Conservation (phyloP, 35 echinoderm and acorn worm species). For the Ptychodera flava region DNA sequence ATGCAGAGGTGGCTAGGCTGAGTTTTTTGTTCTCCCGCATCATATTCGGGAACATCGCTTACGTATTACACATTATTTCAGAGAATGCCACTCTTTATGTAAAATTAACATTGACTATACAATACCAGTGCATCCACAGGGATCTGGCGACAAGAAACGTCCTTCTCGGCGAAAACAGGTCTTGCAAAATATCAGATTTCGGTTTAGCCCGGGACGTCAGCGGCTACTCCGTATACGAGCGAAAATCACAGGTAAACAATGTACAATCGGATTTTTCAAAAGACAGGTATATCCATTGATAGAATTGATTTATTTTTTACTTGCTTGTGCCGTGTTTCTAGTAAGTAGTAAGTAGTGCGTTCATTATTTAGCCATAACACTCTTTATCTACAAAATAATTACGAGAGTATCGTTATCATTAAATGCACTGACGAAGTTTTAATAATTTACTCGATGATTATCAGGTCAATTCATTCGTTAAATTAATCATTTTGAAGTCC, state of each 20-base stretch:
- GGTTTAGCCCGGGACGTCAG: slow-evolving; percentile 3
- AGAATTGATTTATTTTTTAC: neutral
- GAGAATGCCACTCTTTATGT: too few species aligned
- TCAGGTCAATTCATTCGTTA: neutral
- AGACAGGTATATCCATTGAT: neutral
- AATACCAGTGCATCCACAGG: neutral
- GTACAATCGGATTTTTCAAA: neutral
- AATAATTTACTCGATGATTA: neutral
- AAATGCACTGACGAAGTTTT: neutral
- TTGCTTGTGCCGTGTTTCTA: neutral
- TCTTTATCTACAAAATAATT: neutral
- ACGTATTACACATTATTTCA: too few species aligned
- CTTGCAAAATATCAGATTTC: slow-evolving; percentile 9
- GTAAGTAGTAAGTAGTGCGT: neutral
- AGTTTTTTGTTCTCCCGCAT: too few species aligned
- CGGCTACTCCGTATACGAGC: neutral
- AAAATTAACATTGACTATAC: too few species aligned
- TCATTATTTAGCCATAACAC: neutral
- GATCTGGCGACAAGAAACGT: slow-evolving; percentile 11
- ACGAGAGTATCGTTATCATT: neutral
- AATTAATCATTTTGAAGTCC: neutral
- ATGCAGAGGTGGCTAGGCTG: too few species aligned
- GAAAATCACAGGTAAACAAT: slow-evolving; percentile 2
- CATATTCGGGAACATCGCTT: too few species aligned
- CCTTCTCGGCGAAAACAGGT: neutral